These are phyloP conservation scores for Neoarius graeffei DNA, from an alignment of 2,113 vertebrate species.

Conservation along the genomic window DNA sequence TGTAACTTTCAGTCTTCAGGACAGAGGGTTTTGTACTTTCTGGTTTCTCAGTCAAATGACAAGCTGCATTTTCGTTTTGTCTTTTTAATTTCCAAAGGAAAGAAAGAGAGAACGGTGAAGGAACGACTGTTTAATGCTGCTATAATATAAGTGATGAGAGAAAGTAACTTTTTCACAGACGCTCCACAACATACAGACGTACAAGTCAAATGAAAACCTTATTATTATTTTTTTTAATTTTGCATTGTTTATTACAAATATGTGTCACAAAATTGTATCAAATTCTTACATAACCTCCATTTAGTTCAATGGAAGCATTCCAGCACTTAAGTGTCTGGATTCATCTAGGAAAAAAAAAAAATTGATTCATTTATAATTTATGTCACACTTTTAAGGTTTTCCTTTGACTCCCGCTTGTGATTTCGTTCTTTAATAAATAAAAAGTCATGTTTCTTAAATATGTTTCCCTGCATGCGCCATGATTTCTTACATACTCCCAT, in stretches of 20 bases:
- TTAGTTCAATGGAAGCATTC: neutral
- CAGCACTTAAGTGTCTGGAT: neutral
- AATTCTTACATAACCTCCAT: neutral
- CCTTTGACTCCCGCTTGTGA: neutral
- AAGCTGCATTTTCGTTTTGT: no score
- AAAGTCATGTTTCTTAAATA: neutral
- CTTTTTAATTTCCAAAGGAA: no score
- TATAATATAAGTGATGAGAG: neutral
- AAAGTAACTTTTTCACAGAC: neutral
- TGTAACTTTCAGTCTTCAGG: no score
- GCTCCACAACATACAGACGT: neutral
- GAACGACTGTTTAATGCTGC: neutral
- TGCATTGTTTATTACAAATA: neutral
- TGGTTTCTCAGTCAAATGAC: no score
- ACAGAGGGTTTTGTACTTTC: no score
- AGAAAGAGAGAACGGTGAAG: neutral
- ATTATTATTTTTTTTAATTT: neutral
- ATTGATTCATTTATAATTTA: neutral
- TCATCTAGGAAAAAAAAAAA: neutral
- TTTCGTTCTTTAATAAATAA: neutral
- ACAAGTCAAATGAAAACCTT: neutral
- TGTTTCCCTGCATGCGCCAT: neutral
- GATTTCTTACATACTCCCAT: neutral
- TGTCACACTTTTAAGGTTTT: neutral
- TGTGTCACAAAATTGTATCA: neutral